Evolutionary conservation across 2,888 invertebrate genomes (phyloP), one percentile per base, ranked within the genome.

Genomic region (Idaea straminata): DNA sequence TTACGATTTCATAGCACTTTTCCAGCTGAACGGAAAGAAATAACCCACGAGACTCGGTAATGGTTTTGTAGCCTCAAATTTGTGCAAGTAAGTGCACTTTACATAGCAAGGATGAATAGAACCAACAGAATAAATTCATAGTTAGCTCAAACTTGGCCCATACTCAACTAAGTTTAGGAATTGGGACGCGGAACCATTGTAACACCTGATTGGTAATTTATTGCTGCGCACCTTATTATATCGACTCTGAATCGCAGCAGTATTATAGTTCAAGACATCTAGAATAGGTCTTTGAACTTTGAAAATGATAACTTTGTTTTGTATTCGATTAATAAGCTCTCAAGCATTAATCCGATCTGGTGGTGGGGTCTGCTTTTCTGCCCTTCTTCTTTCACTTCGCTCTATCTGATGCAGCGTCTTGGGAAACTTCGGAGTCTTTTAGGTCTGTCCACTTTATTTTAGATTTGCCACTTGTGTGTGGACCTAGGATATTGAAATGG

Each of bases 101-200:
- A 80, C 80, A 76, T 77, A 75, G 73, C 73, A 77, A 69, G 74
- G 74, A 81, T 85, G 86, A 87, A 87, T 85, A 77, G 81, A 80
- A 77, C 76, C 77, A 77, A 81, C 80, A 81, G 83, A 87, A 84
- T 87, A 87, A 47, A 86, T 86, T 85, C 83, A 87, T 85, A 77
- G 74, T 72, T 70, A 67, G 70, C 70, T 70, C 78, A 74, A 84
- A 85, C 83, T 87, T 87, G 85, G 86, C 84, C 79, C 81, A 75
- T 76, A 77, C 76, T 84, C 81, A 77, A 78, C 78, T 71, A 82
- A 85, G 79, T 83, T 83, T 79, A 76, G 74, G 72, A 72, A 72
- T 72, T 69, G 72, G 68, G 74, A 71, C 74, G 70, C 67, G 76
- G 65, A 73, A 73, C 78, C 69, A 80, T 79, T 81, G 82, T 80